Percentiles rank a stretch among this genome's conserved stretches.
These are phyloP conservation scores for Apocrypta bakeri DNA, from an alignment of 1,140 invertebrate species.

Conservation along the genomic window DNA sequence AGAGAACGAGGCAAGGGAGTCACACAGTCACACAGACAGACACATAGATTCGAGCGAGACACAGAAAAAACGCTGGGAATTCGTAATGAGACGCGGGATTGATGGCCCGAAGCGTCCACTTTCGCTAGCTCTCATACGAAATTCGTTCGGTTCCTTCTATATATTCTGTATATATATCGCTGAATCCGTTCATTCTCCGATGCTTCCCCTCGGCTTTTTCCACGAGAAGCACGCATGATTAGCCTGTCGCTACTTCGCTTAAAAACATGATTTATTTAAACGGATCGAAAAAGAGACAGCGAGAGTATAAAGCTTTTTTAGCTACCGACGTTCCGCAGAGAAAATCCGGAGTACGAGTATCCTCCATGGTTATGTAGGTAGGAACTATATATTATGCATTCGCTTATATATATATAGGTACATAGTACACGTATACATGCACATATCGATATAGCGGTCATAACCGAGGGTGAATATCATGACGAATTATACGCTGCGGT, in stretches of 20 bases:
- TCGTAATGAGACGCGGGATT: conserved; percentile 50
- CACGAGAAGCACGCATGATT: conserved; percentile 17
- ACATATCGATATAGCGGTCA: neutral
- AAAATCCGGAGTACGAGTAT: too few species aligned
- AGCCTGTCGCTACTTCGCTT: conserved; percentile 19
- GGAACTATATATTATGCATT: too few species aligned
- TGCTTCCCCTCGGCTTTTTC: conserved; percentile 6
- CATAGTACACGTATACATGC: too few species aligned
- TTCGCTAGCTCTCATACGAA: conserved; percentile 3
- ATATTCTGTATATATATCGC: neutral
- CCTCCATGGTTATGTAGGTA: too few species aligned
- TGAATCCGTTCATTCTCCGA: neutral
- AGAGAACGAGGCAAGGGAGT: neutral
- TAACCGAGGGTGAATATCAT: neutral
- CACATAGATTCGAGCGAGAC: conserved; percentile 1
- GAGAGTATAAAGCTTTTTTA: neutral
- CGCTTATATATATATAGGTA: too few species aligned
- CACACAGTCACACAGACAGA: neutral
- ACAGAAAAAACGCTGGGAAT: conserved; percentile 32
- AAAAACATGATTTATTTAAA: conserved; percentile 41
- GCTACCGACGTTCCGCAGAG: too few species aligned
- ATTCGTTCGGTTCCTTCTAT: conserved; percentile 1
- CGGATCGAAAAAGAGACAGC: neutral
- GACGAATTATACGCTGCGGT: neutral
- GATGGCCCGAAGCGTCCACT: conserved; percentile 1